Conservation (phyloP, 2,113 vertebrate genomes). For the Solenodon paradoxus region DNA sequence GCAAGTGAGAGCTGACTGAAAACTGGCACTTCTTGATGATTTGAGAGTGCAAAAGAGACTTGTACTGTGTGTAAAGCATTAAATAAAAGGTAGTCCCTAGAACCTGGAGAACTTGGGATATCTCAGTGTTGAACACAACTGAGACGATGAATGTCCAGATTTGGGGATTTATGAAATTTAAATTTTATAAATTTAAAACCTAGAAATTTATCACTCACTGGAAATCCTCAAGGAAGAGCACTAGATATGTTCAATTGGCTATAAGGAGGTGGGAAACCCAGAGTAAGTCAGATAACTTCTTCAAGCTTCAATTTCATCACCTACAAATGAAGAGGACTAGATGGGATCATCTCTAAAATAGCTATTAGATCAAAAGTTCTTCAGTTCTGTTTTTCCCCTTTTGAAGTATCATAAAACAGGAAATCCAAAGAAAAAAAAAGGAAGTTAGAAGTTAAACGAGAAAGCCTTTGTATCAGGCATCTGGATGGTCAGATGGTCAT, state of each 20-base stretch:
- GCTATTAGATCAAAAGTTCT: not conserved
- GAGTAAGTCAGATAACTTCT: not conserved
- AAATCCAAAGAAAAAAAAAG: not conserved
- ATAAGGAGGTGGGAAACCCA: not conserved
- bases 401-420: not conserved
- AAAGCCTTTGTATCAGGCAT: not conserved
- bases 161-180: too few relatives aligned
- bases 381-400: not conserved
- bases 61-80: not conserved
- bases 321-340: not conserved
- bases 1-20: not conserved
- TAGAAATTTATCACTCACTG: not conserved
- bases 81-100: not conserved
- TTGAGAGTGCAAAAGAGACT: not conserved
- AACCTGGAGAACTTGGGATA: not conserved
- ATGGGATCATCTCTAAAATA: not conserved
- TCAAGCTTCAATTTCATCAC: too few relatives aligned
- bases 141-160: not conserved
- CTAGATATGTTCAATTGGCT: not conserved
- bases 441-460: not conserved
- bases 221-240: not conserved
- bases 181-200: not conserved
- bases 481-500: not conserved
- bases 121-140: not conserved
- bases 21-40: not conserved